These are phyloP conservation scores for Diaphora mendica DNA, from an alignment of 2,888 invertebrate species.

Conservation along the genomic window DNA sequence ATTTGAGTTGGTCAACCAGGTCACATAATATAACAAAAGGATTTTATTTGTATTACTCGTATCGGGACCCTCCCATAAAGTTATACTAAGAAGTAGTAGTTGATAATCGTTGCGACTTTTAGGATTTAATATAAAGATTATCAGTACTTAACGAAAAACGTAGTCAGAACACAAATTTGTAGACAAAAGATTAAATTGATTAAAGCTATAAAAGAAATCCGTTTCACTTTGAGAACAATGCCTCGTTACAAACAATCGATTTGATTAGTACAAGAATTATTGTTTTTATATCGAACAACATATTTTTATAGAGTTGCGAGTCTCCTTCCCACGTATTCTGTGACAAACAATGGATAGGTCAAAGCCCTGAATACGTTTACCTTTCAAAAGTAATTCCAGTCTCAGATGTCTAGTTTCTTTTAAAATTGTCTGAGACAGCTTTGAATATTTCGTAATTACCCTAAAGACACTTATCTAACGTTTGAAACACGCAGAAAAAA, in stretches of 20 bases:
- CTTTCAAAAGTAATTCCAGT: too few relatives aligned
- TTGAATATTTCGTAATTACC: not conserved
- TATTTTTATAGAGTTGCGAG: not conserved
- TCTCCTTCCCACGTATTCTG: not conserved
- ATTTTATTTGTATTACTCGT: too few relatives aligned
- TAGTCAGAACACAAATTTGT: too few relatives aligned
- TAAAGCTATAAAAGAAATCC: not conserved
- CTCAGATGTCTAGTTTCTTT: not conserved
- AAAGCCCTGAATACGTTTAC: constrained; percentile 3
- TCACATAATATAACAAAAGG: too few relatives aligned
- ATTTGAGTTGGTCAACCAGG: too few relatives aligned
- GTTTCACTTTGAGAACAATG: not conserved
- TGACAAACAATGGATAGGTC: not conserved
- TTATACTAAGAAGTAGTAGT: not conserved
- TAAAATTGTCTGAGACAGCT: not conserved
- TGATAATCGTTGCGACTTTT: too few relatives aligned
- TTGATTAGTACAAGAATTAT: not conserved
- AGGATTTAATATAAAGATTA: too few relatives aligned
- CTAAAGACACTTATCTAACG: not conserved
- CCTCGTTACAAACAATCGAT: not conserved
- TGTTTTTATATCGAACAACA: not conserved
- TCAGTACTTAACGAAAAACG: too few relatives aligned
- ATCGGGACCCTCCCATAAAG: too few relatives aligned
- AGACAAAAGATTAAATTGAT: not conserved
- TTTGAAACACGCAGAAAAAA: not conserved